These are phyloP conservation scores for Masnerella sp. DNA, from an alignment of 2,888 invertebrate species.

Conservation along the genomic window DNA sequence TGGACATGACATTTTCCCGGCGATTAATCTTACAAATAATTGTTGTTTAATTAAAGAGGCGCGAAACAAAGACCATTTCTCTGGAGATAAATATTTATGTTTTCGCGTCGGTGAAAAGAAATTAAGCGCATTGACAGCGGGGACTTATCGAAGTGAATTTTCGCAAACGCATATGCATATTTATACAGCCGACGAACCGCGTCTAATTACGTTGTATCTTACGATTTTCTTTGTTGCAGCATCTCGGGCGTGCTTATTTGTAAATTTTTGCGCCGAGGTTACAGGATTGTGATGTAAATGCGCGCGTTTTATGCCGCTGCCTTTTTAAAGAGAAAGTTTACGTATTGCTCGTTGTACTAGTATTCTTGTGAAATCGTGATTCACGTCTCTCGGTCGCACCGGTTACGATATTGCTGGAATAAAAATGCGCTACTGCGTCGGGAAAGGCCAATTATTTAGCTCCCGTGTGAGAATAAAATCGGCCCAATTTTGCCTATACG, in stretches of 20 bases:
- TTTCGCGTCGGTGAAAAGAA: slow-evolving; percentile 12
- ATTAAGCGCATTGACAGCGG: slow-evolving; percentile 23
- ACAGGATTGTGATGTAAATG: slow-evolving; percentile 53
- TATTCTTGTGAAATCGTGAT: slow-evolving; percentile 66
- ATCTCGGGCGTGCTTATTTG: slow-evolving; percentile 41
- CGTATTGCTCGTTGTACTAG: slow-evolving; percentile 61
- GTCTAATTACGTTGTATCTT: slow-evolving; percentile 38
- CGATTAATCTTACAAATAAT: too few species aligned
- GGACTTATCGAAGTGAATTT: slow-evolving; percentile 19
- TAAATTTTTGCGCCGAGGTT: slow-evolving; percentile 43
- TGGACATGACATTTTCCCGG: too few species aligned
- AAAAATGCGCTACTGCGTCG: slow-evolving; percentile 3
- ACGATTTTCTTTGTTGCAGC: slow-evolving; percentile 50
- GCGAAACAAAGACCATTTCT: too few species aligned
- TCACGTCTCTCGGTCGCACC: slow-evolving; percentile 46
- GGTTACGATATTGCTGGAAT: slow-evolving; percentile 19
- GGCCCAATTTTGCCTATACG: too few species aligned
- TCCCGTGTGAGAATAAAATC: too few species aligned
- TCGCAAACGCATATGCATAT: slow-evolving; percentile 32
- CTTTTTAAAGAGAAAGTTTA: slow-evolving; percentile 67
- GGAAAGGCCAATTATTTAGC: slow-evolving; percentile 27
- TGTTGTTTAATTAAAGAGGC: too few species aligned
- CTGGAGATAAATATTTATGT: too few species aligned
- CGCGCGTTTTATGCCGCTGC: slow-evolving; percentile 38
- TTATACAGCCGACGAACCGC: slow-evolving; percentile 32